These are phyloP conservation scores for Pegoplata infirma DNA, from an alignment of 2,888 invertebrate genomes.

Conservation along the genomic window DNA sequence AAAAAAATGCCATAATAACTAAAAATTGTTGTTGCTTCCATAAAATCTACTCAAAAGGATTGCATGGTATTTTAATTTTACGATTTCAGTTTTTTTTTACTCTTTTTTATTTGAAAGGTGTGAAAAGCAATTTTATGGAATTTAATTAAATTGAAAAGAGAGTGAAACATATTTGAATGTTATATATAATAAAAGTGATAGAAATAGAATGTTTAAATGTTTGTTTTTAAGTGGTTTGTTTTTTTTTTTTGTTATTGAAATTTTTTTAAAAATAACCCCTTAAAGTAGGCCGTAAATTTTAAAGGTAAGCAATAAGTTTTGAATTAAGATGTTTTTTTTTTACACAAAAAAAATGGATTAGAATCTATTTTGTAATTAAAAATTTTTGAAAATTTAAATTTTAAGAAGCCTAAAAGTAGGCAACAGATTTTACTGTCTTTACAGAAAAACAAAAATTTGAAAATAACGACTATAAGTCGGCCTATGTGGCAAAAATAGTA, in stretches of 20 bases:
- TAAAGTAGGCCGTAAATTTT: neutral
- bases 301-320: neutral
- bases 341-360: too few relatives aligned
- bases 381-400: too few relatives aligned
- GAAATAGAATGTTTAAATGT: neutral
- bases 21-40: neutral
- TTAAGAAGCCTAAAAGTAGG: too few relatives aligned
- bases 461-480: too few relatives aligned
- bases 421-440: too few relatives aligned
- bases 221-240: neutral
- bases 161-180: neutral
- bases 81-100: conserved; percentile 8
- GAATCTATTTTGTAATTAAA: too few relatives aligned
- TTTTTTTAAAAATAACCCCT: neutral
- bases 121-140: conserved; percentile 44
- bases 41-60: conserved; percentile 14
- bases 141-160: conserved; percentile 36
- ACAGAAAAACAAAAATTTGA: too few relatives aligned
- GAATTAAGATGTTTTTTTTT: too few relatives aligned
- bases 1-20: neutral
- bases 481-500: too few relatives aligned
- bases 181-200: neutral
- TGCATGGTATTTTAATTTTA: neutral
- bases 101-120: conserved; percentile 33
- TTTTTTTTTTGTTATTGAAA: too few relatives aligned